A percentile compares a stretch with the other conserved stretches of the same genome.
Evolutionary conservation across 2,888 invertebrate genomes (phyloP).

Genomic region (Cryptocheilus praepositus): DNA sequence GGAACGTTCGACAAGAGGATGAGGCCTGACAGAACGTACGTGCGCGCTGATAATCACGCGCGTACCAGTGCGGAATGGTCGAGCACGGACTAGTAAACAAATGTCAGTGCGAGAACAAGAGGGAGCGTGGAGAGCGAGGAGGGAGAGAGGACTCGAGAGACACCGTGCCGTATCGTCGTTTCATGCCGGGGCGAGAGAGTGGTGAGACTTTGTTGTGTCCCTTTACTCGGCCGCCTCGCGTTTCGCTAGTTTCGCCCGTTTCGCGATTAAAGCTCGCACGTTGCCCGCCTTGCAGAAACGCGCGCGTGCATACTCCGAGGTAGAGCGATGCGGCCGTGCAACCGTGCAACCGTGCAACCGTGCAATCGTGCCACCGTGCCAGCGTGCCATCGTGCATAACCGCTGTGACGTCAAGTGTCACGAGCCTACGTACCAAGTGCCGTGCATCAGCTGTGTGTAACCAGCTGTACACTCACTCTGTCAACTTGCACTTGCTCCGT

Average conservation of each 20-base stretch:
- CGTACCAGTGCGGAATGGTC: constrained; percentile 40
- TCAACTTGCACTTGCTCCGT: background rate
- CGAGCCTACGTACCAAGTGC: constrained; percentile 24
- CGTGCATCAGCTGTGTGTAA: background rate
- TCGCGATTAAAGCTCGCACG: constrained; percentile 11
- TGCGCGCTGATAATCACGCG: constrained; percentile 36
- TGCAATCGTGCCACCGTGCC: too few relatives aligned
- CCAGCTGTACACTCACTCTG: background rate
- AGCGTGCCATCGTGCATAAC: constrained; percentile 19
- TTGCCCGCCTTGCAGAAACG: constrained; percentile 23
- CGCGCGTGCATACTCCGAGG: too few relatives aligned
- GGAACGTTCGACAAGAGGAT: background rate
- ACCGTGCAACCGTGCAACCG: too few relatives aligned
- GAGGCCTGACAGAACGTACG: constrained; percentile 1
- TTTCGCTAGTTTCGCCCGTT: background rate
- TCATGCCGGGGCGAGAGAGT: constrained; percentile 19
- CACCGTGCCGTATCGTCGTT: background rate
- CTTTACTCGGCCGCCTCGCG: background rate
- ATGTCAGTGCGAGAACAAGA: constrained; percentile 42
- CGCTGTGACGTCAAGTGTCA: constrained; percentile 43
- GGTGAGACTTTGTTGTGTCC: constrained; percentile 3
- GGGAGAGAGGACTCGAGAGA: constrained; percentile 24
- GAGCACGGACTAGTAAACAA: constrained; percentile 60
- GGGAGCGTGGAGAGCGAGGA: constrained; percentile 23
- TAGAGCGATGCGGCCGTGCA: too few relatives aligned